Evolutionary conservation across 2,113 vertebrate genomes (phyloP), one percentile per base, ranked within the genome.

Genomic region (Formicarius rufipectus): DNA sequence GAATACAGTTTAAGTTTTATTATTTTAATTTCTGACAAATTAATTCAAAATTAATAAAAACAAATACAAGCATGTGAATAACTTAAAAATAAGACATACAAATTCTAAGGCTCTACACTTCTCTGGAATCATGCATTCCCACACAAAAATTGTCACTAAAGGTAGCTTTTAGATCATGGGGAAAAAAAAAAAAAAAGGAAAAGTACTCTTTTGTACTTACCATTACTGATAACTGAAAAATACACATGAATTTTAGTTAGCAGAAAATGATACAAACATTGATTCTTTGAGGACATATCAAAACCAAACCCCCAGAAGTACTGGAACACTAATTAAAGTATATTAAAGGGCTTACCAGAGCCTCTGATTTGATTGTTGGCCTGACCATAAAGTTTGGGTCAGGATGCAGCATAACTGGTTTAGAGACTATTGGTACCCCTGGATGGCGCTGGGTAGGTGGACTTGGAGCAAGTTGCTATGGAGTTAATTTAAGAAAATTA

Each of bases 321-420:
- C 37, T 31, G 31, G 0, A 87, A 50, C 39, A 87, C 55, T 86
- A 10, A 42, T 62, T 72, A 67, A 73, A 76, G 3, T 44, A 88
- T 16, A 47, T 56, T 5, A 78, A 92, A 81, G 75, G 49, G 96
- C 99, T 98, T 99, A 99, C 99, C 99, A 99, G 97, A 83, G 97
- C 98, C 91, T 99, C 99, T 4, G 98, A 97, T 82, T 98, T 99
- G 95, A 98, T 97, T 28, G 98, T 97, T 62, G 98, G 93, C 97
- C 98, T 98, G 97, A 98, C 98, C 55, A 98, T 93, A 30, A 97
- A 97, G 96, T 98, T 99, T 55, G 98, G 96, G 79, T 98, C 98
- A 96, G 99, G 99, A 24, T 99, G 99, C 90, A 99, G 98, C 99
- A 99, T 99, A 97, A 99, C 97, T 6, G 99, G 99, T 94, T 99